phyloP scores from a whole-genome alignment of 2,113 vertebrate genomes.

The Cynoglossus semilaevis region DNA sequence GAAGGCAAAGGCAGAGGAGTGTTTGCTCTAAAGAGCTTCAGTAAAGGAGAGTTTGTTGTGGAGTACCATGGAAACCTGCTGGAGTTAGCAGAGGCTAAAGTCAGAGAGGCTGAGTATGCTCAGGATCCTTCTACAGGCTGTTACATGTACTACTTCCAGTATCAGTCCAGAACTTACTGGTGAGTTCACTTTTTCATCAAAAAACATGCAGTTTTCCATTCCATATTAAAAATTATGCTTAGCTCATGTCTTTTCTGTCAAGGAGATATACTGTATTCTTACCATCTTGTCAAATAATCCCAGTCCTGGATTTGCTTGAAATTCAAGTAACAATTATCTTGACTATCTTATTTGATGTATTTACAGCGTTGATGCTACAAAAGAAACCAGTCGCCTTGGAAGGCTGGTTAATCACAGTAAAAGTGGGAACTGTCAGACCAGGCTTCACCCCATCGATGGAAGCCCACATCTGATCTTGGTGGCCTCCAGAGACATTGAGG shows the following conservation, averaged over 20 bases:
- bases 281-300: too few relatives aligned
- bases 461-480: conserved; percentile 92
- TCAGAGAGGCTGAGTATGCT: conserved; percentile 84
- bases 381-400: conserved; percentile 86
- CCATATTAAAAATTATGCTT: too few relatives aligned
- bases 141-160: conserved; percentile 99
- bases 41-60: conserved; percentile 72
- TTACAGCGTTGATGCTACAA: conserved; percentile 89
- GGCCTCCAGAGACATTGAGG: conserved; percentile 85
- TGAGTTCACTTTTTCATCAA: conserved; percentile 66
- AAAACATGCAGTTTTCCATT: too few relatives aligned
- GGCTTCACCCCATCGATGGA: conserved; percentile 86
- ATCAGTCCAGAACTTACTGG: conserved; percentile 91
- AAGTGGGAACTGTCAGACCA: conserved; percentile 92
- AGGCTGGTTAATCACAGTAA: conserved; percentile 96
- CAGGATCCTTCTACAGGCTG: conserved; percentile 90
- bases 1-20: conserved; percentile 90
- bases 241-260: too few relatives aligned
- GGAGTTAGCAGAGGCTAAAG: conserved; percentile 83
- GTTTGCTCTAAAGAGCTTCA: conserved; percentile 61
- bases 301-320: background rate
- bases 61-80: conserved; percentile 75
- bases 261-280: too few relatives aligned
- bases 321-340: too few relatives aligned
- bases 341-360: background rate